phyloP scores from a whole-genome alignment of 2,888 invertebrate genomes.

The Epiblema foenella region DNA sequence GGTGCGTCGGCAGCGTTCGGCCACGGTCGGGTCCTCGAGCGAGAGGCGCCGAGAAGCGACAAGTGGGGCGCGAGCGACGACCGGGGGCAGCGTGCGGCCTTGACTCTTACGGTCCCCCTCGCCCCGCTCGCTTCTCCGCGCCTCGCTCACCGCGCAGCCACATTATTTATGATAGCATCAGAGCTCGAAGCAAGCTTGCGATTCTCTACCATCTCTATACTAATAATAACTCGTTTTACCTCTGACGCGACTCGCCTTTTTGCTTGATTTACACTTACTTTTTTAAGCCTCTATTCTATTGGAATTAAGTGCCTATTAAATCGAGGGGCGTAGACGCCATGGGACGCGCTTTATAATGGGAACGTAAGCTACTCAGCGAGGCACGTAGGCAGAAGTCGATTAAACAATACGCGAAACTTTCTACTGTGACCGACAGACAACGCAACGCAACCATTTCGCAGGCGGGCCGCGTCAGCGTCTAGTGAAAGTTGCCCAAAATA shows the following conservation, averaged over 20 bases:
- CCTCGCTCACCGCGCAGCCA: constrained; percentile 76
- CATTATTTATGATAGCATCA: constrained; percentile 84
- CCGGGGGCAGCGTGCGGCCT: constrained; percentile 90
- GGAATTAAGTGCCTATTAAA: constrained; percentile 42
- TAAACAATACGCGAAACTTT: constrained; percentile 64
- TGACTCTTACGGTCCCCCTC: constrained; percentile 84
- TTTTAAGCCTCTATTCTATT: constrained; percentile 52
- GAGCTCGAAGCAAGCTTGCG: constrained; percentile 79
- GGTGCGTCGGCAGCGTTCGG: constrained; percentile 69
- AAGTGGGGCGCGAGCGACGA: constrained; percentile 89
- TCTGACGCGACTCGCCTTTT: constrained; percentile 80
- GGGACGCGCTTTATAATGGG: constrained; percentile 31
- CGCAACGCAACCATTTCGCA: constrained; percentile 80
- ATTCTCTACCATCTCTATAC: constrained; percentile 71
- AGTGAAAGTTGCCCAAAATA: constrained; percentile 84
- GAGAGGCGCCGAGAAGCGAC: constrained; percentile 73
- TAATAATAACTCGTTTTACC: constrained; percentile 84
- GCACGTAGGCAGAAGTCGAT: constrained; percentile 43
- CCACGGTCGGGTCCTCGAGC: constrained; percentile 64
- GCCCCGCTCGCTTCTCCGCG: constrained; percentile 58
- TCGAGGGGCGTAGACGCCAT: constrained; percentile 39
- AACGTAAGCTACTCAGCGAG: constrained; percentile 31
- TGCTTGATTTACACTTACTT: constrained; percentile 63
- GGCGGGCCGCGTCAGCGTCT: constrained; percentile 76
- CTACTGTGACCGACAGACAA: constrained; percentile 73